These are phyloP conservation scores for Drosophila subsilvestris DNA, from an alignment of 2,888 invertebrate species.

Conservation along the genomic window DNA sequence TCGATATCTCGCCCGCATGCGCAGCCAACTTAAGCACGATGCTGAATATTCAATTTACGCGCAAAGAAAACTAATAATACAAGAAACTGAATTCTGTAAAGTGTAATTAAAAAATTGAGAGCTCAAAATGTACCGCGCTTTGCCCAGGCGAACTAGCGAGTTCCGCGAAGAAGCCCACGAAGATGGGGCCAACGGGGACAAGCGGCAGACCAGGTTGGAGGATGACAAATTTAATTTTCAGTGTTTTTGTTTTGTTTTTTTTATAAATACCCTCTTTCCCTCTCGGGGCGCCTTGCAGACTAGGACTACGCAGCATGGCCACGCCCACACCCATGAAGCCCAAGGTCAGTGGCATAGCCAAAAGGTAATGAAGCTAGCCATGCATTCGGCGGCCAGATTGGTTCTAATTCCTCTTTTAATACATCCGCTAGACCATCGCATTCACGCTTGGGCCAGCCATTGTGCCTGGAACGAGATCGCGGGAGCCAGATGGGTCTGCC, in stretches of 20 bases:
- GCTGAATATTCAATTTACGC: slow-evolving; percentile 28
- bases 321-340: slow-evolving; percentile 16
- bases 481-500: slow-evolving; percentile 39
- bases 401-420: not conserved
- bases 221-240: not conserved
- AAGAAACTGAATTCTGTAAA: not conserved
- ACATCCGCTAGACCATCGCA: slow-evolving; percentile 17
- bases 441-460: slow-evolving; percentile 24
- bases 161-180: slow-evolving; percentile 72
- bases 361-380: not conserved
- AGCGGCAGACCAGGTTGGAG: slow-evolving; percentile 68
- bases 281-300: slow-evolving; percentile 9
- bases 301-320: slow-evolving; percentile 18
- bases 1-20: not conserved
- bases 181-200: slow-evolving; percentile 46
- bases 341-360: not conserved
- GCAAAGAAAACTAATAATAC: not conserved
- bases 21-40: slow-evolving; percentile 23
- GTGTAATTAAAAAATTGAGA: not conserved
- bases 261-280: not conserved
- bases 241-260: not conserved
- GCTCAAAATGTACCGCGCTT: slow-evolving; percentile 33
- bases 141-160: slow-evolving; percentile 80
- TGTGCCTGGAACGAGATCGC: slow-evolving; percentile 40
- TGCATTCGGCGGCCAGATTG: not conserved